Evolutionary conservation across 2,797 vertebrate genomes (phyloP).

Genomic region (Sternotherus odoratus): DNA sequence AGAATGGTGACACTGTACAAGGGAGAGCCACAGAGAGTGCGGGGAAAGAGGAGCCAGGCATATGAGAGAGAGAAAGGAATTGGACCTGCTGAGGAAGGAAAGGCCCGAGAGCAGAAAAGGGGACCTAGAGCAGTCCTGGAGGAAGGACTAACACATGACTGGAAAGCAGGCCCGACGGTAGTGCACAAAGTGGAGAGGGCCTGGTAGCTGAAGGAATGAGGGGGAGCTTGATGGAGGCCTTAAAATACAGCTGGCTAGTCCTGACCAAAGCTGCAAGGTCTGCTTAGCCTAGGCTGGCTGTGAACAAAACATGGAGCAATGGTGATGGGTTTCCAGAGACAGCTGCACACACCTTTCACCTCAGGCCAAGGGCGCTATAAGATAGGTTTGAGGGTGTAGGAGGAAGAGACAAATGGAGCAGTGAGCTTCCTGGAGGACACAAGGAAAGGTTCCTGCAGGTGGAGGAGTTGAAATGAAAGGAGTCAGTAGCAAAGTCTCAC

Average conservation of each 20-base stretch:
- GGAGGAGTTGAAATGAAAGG: not conserved
- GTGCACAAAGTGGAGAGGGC: not conserved
- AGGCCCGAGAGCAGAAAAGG: not conserved
- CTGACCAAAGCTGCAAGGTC: not conserved
- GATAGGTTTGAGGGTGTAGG: not conserved
- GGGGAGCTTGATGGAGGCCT: conserved; percentile 45
- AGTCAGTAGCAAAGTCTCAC: not conserved
- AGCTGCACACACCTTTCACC: conserved; percentile 53
- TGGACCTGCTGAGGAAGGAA: not conserved
- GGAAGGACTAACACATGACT: not conserved
- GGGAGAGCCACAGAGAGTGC: not conserved
- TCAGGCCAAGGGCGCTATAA: not conserved
- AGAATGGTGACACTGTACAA: not conserved
- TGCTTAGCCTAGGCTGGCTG: not conserved
- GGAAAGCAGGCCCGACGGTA: conserved; percentile 15
- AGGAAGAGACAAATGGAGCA: not conserved
- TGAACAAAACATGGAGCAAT: not conserved
- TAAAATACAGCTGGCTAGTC: conserved; percentile 67
- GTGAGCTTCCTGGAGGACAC: not conserved
- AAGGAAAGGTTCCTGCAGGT: not conserved
- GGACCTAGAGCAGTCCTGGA: not conserved
- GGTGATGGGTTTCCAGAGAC: not conserved
- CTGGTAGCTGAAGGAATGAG: conserved; percentile 7
- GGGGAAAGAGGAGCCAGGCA: not conserved
- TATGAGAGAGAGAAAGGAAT: rapidly evolving